phyloP scores from a whole-genome alignment of 2,797 vertebrate genomes.

The Lutjanus campechanus region DNA sequence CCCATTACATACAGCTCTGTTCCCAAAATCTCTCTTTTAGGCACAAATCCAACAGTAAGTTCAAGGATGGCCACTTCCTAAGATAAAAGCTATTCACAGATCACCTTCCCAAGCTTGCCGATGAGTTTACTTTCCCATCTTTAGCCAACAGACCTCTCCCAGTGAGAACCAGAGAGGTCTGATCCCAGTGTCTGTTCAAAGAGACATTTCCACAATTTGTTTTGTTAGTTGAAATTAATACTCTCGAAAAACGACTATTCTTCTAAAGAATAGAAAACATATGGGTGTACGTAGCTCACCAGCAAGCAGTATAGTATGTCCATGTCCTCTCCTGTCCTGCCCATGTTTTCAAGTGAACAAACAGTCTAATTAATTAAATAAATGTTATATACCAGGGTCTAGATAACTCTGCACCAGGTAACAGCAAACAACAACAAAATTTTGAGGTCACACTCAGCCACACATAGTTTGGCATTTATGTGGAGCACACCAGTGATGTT shows the following conservation, averaged over 20 bases:
- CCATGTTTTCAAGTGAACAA: not conserved
- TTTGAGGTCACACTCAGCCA: no score
- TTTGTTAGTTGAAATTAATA: not conserved
- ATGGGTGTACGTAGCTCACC: not conserved
- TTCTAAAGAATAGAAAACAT: slow-evolving; percentile 1
- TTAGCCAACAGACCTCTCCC: slow-evolving; percentile 10
- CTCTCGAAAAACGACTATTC: not conserved
- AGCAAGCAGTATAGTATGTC: not conserved
- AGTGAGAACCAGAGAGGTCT: not conserved
- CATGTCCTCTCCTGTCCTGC: no score
- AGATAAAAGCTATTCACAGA: slow-evolving; percentile 34
- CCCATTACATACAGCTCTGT: slow-evolving; percentile 22
- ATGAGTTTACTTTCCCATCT: slow-evolving; percentile 16
- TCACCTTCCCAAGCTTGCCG: slow-evolving; percentile 23
- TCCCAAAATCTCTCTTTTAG: slow-evolving; percentile 45
- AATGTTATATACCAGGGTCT: not conserved
- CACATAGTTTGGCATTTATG: no score
- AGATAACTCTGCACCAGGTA: not conserved
- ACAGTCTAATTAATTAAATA: not conserved
- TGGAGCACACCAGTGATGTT: not conserved
- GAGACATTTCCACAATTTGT: not conserved
- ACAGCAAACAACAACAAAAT: not conserved
- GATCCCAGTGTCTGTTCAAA: slow-evolving; percentile 3
- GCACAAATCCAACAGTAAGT: slow-evolving; percentile 39
- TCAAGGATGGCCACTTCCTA: slow-evolving; percentile 37